Evolutionary conservation across 2,888 invertebrate genomes (phyloP), one percentile per base, ranked within the genome.

Genomic region (Mesorhabditis belari): DNA sequence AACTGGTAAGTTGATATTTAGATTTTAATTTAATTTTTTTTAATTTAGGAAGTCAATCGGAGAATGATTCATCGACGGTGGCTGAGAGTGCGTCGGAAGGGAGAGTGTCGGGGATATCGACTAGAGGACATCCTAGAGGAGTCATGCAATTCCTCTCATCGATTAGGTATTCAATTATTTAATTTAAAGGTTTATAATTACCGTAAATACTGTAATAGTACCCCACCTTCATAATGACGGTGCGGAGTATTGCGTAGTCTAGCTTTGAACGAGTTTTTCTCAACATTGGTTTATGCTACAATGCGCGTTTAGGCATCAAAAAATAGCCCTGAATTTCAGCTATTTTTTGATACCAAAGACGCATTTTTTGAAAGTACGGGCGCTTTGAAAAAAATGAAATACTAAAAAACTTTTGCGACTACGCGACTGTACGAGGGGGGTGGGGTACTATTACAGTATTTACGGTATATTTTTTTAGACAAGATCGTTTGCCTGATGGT

Each of bases 81-180:
- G 12, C 26, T 6, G 12, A 17, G n/a, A 17, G 12, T 17, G 44
- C 44, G 12, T 35, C 44, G 29, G 61, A 58, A 21, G 57, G 29
- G 2, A 57, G 70, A n/a, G 62, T 69, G 6, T 71, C 71, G 1
- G 77, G 77, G 17, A 77, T 77, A 23, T 75, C 76, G 1, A 75
- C 69, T n/a, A 57, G 67, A 53, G 73, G 76, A 29, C 77, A 77
- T 62, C 77, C 77, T 6, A 59, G 77, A 4, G 78, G 78, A 0
- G 78, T 78, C 27, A 78, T 78, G 77, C 78, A 78, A 63, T 78
- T 77, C 62, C 65, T 78, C 52, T 77, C 77, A 9, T 72, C 73
- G 6, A 71, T 76, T 51, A 70, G 73, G 60, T 64, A 67, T 12
- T 19, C 57, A n/a, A n/a, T n/a, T n/a, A n/a, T n/a, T n/a, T n/a